Evolutionary conservation across 2,888 invertebrate genomes (phyloP).

Genomic region (Hypercompe scribonia): DNA sequence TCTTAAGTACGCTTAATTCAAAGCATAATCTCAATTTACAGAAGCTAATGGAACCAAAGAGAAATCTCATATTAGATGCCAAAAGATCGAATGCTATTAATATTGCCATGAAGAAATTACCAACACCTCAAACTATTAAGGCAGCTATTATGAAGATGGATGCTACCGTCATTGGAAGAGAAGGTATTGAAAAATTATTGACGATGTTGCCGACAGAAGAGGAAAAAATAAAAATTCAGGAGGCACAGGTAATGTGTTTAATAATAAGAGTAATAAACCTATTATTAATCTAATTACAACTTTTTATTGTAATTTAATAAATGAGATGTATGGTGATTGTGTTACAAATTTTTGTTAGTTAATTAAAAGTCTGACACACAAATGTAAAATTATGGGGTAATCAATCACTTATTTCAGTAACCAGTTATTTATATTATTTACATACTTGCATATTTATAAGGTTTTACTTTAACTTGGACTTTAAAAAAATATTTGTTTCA

Average conservation of each 20-base stretch:
- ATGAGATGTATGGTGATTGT: no score
- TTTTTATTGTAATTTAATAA: not conserved
- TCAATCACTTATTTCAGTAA: no score
- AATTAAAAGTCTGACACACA: no score
- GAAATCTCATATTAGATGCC: conserved; percentile 94
- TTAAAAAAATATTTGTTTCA: conserved; percentile 54
- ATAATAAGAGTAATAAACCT: not conserved
- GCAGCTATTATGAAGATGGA: conserved; percentile 99
- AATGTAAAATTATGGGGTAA: no score
- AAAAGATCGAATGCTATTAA: conserved; percentile 99
- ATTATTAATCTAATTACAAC: not conserved
- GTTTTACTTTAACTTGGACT: not conserved
- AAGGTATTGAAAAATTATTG: conserved; percentile 98
- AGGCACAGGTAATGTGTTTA: conserved; percentile 90
- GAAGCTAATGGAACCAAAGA: conserved; percentile 83
- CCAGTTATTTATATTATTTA: not conserved
- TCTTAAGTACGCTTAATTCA: not conserved
- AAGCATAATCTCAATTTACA: conserved; percentile 46
- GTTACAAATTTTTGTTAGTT: not conserved
- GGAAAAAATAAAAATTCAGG: conserved; percentile 97
- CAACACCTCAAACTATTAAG: conserved; percentile 98
- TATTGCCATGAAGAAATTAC: conserved; percentile 99
- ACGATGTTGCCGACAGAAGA: conserved; percentile 99
- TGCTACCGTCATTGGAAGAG: conserved; percentile 98
- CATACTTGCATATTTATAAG: not conserved